Percentiles rank a stretch among this genome's conserved stretches.
phyloP scores from a whole-genome alignment of 2,113 vertebrate species.

The Lophotis ruficrista region DNA sequence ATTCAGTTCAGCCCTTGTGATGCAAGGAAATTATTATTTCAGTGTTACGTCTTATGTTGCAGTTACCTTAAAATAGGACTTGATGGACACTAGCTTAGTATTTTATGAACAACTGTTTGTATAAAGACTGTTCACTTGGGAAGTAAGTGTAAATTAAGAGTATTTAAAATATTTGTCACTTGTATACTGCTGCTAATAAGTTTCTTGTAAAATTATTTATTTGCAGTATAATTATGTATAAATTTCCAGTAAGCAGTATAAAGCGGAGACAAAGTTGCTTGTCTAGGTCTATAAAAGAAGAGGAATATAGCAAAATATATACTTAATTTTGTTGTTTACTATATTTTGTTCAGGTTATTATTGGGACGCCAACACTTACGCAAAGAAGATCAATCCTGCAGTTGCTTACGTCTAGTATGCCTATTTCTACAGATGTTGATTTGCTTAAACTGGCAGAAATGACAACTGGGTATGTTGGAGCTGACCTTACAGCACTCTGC shows the following conservation, averaged over 20 bases:
- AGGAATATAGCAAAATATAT: neutral
- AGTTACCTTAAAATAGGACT: neutral
- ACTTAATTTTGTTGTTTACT: neutral
- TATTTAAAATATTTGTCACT: neutral
- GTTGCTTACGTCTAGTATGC: slow-evolving; percentile 82
- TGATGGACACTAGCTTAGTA: neutral
- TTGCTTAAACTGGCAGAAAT: slow-evolving; percentile 83
- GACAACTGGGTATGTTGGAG: slow-evolving; percentile 90
- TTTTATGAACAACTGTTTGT: neutral
- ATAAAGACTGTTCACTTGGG: neutral
- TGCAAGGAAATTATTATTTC: neutral
- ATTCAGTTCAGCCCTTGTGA: neutral
- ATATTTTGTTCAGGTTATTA: slow-evolving; percentile 78
- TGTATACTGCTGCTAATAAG: neutral
- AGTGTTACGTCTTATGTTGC: neutral
- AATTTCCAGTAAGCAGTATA: neutral
- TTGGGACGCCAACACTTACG: slow-evolving; percentile 85
- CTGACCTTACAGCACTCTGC: slow-evolving; percentile 92
- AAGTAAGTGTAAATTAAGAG: neutral
- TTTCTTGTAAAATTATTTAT: neutral
- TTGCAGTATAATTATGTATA: neutral
- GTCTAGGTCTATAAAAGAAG: neutral
- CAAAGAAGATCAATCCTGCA: slow-evolving; percentile 88
- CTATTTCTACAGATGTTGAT: slow-evolving; percentile 75
- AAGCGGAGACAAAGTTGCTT: neutral